Conservation (phyloP, 2,113 vertebrate genomes). For the Hemibagrus wyckioides region DNA sequence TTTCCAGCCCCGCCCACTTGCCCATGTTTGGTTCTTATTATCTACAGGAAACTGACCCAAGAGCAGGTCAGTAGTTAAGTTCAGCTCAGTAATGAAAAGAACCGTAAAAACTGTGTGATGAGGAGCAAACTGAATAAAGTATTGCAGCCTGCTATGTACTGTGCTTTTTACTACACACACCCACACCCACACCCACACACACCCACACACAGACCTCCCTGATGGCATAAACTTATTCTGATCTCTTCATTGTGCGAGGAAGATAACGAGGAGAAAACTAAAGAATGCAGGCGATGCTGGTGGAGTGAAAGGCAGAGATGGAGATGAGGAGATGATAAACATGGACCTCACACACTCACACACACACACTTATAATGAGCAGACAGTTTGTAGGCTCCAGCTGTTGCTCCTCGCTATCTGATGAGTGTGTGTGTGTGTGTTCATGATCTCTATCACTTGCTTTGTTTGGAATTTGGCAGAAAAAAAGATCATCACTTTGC, state of each 20-base stretch:
- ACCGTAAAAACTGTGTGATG: background rate
- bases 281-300: constrained; percentile 18
- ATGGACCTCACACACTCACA: constrained; percentile 60
- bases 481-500: constrained; percentile 44
- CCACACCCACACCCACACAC: too few species aligned
- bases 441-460: constrained; percentile 60
- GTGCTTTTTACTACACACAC: background rate
- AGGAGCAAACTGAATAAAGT: background rate
- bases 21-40: too few species aligned
- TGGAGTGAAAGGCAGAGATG: constrained; percentile 52
- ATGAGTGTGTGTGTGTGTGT: constrained; percentile 26
- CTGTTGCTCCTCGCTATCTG: constrained; percentile 56
- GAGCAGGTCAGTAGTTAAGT: too few species aligned
- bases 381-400: constrained; percentile 55
- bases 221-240: constrained; percentile 56
- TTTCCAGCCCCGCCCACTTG: too few species aligned
- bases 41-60: too few species aligned
- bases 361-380: constrained; percentile 41
- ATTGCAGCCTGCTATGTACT: background rate
- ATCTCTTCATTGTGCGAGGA: constrained; percentile 47
- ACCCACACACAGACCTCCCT: constrained; percentile 31
- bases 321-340: constrained; percentile 55
- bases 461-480: constrained; percentile 46
- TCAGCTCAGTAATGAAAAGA: background rate
- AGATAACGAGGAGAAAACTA: constrained; percentile 60